Percentiles rank a stretch among this genome's conserved stretches.
These are phyloP conservation scores for Lypha dubia DNA, from an alignment of 2,888 invertebrate genomes.

Conservation along the genomic window DNA sequence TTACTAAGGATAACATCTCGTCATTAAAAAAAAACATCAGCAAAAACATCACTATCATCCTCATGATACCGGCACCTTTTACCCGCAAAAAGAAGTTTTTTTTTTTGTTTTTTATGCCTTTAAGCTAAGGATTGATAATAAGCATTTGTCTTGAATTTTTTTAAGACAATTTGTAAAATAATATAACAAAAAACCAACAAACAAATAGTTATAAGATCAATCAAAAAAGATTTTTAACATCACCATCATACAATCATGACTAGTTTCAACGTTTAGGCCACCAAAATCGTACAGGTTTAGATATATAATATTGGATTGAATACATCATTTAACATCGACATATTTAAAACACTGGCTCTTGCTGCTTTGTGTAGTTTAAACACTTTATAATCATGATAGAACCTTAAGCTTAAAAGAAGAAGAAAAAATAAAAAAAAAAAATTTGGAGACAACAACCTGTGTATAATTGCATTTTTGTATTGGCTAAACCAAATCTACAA, in stretches of 20 bases:
- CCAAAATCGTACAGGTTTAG: slow-evolving; percentile 73
- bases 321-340: slow-evolving; percentile 55
- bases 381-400: slow-evolving; percentile 72
- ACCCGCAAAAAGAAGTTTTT: slow-evolving; percentile 60
- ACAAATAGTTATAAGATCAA: slow-evolving; percentile 70
- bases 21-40: slow-evolving; percentile 37
- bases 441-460: slow-evolving; percentile 70
- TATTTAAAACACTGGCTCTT: slow-evolving; percentile 69
- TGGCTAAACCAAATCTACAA: slow-evolving; percentile 44
- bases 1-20: slow-evolving; percentile 46
- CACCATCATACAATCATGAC: slow-evolving; percentile 73
- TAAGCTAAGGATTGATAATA: slow-evolving; percentile 72
- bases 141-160: slow-evolving; percentile 66
- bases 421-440: slow-evolving; percentile 63
- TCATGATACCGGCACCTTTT: slow-evolving; percentile 46
- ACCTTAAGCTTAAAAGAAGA: slow-evolving; percentile 71
- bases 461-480: slow-evolving; percentile 72
- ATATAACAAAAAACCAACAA: slow-evolving; percentile 62
- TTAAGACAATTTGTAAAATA: slow-evolving; percentile 70
- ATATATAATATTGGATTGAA: slow-evolving; percentile 48
- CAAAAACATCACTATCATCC: slow-evolving; percentile 28
- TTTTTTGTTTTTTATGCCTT: slow-evolving; percentile 62
- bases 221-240: slow-evolving; percentile 72
- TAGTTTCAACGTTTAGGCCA: slow-evolving; percentile 77
- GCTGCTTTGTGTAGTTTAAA: slow-evolving; percentile 72